These are phyloP conservation scores for Megalurothrips usitatus DNA, from an alignment of 2,888 invertebrate species.

Conservation along the genomic window DNA sequence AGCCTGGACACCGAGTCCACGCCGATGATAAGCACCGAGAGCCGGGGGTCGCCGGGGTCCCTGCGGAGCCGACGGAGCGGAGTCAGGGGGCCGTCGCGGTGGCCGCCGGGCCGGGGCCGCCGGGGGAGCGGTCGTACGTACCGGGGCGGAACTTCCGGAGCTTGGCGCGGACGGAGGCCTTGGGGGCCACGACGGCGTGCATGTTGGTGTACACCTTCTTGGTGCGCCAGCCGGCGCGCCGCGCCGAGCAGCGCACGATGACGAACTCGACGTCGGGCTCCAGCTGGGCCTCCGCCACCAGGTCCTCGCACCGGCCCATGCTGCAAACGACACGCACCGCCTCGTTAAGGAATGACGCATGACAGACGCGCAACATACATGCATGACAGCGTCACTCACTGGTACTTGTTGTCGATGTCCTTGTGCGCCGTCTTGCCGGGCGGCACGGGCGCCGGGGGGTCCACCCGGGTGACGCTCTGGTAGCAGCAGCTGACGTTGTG, in stretches of 20 bases:
- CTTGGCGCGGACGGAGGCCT: constrained; percentile 50
- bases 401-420: constrained; percentile 32
- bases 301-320: constrained; percentile 9
- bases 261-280: constrained; percentile 37
- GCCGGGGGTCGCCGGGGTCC: constrained; percentile 39
- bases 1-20: constrained; percentile 80
- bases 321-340: background rate
- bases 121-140: constrained; percentile 16
- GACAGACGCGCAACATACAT: background rate
- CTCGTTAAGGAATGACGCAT: background rate
- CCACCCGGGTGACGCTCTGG: constrained; percentile 32
- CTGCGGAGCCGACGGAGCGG: constrained; percentile 40
- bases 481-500: constrained; percentile 38
- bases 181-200: constrained; percentile 54
- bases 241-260: constrained; percentile 36
- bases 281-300: constrained; percentile 29
- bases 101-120: constrained; percentile 27
- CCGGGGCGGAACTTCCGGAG: constrained; percentile 38
- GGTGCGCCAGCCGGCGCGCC: constrained; percentile 33
- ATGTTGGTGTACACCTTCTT: constrained; percentile 52
- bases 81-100: constrained; percentile 40
- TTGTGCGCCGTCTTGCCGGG: constrained; percentile 20
- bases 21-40: constrained; percentile 73
- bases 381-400: constrained; percentile 8
- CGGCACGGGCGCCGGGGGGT: constrained; percentile 25